These are phyloP conservation scores for Myodes glareolus DNA, from an alignment of 2,113 vertebrate genomes.

Conservation along the genomic window DNA sequence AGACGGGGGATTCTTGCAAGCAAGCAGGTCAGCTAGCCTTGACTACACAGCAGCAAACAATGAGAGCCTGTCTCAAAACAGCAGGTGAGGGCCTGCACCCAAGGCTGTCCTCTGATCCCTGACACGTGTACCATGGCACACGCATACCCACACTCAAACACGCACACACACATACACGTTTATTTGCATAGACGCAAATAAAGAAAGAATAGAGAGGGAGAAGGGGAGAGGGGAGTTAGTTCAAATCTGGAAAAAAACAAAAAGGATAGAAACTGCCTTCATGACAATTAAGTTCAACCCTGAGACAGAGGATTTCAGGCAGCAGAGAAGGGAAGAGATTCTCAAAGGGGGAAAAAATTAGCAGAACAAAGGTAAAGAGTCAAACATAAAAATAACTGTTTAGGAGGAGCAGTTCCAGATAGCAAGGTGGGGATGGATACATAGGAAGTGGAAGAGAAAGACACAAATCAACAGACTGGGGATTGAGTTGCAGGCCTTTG, in stretches of 20 bases:
- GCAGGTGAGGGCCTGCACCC: background rate
- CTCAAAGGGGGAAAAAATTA: background rate
- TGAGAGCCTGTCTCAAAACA: background rate
- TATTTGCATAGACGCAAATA: background rate
- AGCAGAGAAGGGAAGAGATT: background rate
- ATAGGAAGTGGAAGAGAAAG: background rate
- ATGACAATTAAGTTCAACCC: background rate
- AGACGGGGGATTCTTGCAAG: background rate
- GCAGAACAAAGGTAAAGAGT: background rate
- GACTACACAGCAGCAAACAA: background rate
- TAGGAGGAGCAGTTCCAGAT: background rate
- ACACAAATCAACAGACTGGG: background rate
- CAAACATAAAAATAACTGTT: background rate
- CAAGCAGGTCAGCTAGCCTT: background rate
- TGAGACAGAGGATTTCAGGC: background rate
- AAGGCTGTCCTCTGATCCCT: background rate
- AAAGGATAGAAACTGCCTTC: background rate
- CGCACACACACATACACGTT: background rate
- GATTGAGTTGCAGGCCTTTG: background rate
- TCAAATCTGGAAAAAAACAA: background rate
- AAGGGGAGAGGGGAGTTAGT: too few species aligned
- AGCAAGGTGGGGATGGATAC: background rate
- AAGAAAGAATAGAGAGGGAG: background rate
- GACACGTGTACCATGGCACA: background rate
- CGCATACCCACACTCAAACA: background rate